Base-by-base conservation (phyloP, 2,888 invertebrate genomes). In the Schizotus pectinicornis region DNA sequence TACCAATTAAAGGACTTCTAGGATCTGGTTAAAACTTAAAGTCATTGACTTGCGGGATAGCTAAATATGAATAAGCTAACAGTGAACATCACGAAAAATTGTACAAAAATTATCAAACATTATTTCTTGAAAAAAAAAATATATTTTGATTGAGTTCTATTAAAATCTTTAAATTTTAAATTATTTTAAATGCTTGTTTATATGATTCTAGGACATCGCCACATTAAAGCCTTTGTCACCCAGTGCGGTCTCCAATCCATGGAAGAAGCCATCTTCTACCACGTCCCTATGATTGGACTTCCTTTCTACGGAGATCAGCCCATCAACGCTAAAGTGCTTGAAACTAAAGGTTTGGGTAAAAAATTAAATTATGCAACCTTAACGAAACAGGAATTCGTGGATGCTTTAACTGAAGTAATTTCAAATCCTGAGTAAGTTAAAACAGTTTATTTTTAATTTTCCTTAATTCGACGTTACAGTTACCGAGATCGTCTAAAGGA, bases 201-300 rank as follows among this genome's bases (percentile, higher is more conserved):
- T 52, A 37, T 14, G 11, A 38, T 68, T 64, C 35, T 36, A 72
- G 71, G 59, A 9, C 81, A 81, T 63, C 72, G 73, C 50, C 81
- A 81, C 50, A 62, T 81, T 0, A 81, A 80, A 53, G 45, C 80
- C 0, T 81, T 81, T 53, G 78, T 81, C 34, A 81, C 78, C 0
- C 82, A 81, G 73, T 80, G 79, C 46, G 81, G 81, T 3, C 61
- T 80, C 1, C 80, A 81, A 39, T 81, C 81, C 0, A 74, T 78
- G 2, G 79, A 80, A 14, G 81, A 82, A 59, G 76, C 81, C 1
- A 75, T 81, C 6, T 67, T 65, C 11, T 76, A 76, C 3, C 77
- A 74, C 22, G 79, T 81, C 1, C 81, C 82, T 2, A 50, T 81
- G 2, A 68, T 82, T 5, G 79, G 76, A 7, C 65, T 81, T 33